Evolutionary conservation across 2,888 invertebrate species (phyloP).

Genomic region (Chrysomela aeneicollis): DNA sequence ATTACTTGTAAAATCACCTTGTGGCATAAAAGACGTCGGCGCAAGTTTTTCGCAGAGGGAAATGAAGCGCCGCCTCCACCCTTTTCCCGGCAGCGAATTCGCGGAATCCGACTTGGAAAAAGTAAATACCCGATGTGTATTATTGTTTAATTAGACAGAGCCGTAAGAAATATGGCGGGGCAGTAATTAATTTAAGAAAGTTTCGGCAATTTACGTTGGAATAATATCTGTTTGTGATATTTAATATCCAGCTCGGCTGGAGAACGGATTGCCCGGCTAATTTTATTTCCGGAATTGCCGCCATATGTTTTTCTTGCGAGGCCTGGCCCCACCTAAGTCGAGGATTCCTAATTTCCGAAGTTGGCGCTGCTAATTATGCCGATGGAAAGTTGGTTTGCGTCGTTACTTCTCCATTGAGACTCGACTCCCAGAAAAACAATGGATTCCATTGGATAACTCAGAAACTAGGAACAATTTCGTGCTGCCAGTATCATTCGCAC

Average conservation of each 20-base stretch:
- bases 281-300: constrained; percentile 43
- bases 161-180: constrained; percentile 58
- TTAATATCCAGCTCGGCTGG: constrained; percentile 45
- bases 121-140: constrained; percentile 56
- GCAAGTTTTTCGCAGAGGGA: constrained; percentile 58
- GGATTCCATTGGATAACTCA: background rate
- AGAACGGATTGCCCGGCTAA: constrained; percentile 43
- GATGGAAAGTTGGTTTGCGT: background rate
- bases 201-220: constrained; percentile 49
- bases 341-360: background rate
- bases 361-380: background rate
- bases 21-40: constrained; percentile 62
- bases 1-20: constrained; percentile 65
- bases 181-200: constrained; percentile 57
- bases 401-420: background rate
- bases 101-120: constrained; percentile 37
- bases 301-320: constrained; percentile 41
- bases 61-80: constrained; percentile 57
- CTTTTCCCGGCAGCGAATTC: constrained; percentile 36
- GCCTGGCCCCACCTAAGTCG: constrained; percentile 28
- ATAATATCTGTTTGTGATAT: constrained; percentile 52
- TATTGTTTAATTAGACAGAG: constrained; percentile 60
- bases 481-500: too few relatives aligned
- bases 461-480: too few relatives aligned
- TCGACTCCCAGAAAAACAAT: background rate